These are phyloP conservation scores for Menidia menidia DNA, from an alignment of 2,797 vertebrate genomes.

Conservation along the genomic window DNA sequence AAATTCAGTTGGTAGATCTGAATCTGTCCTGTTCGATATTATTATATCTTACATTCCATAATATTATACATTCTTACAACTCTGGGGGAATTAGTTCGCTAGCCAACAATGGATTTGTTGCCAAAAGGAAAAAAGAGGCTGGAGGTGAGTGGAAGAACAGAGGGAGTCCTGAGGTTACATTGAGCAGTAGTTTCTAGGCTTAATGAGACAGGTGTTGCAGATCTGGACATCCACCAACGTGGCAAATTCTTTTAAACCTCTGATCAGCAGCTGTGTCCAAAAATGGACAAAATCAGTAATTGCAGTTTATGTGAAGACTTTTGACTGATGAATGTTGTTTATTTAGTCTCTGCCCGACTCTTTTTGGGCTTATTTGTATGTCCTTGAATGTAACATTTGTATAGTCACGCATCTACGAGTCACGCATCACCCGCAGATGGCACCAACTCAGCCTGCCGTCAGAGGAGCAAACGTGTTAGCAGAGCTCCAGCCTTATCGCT, in stretches of 20 bases:
- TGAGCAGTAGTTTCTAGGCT: neutral
- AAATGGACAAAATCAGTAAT: too few relatives aligned
- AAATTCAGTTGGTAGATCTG: slow-evolving; percentile 1
- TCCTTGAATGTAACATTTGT: neutral
- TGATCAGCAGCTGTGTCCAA: neutral
- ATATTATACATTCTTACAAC: too few relatives aligned
- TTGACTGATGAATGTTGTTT: too few relatives aligned
- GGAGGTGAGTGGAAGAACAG: slow-evolving; percentile 1
- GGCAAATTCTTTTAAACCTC: too few relatives aligned
- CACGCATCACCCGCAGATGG: neutral
- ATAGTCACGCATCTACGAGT: neutral
- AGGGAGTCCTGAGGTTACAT: neutral
- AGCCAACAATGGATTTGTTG: neutral
- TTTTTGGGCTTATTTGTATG: neutral
- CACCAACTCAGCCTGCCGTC: neutral
- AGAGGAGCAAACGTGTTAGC: neutral
- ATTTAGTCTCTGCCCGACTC: too few relatives aligned
- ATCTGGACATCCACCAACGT: neutral
- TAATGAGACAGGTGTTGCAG: slow-evolving; percentile 7
- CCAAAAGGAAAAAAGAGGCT: neutral
- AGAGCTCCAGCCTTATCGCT: neutral
- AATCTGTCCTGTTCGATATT: neutral
- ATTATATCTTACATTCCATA: too few relatives aligned
- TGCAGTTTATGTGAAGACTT: too few relatives aligned
- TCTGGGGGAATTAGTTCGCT: neutral